These are phyloP conservation scores for Ammodramus savannarum DNA, from an alignment of 2,113 vertebrate species.

Conservation along the genomic window DNA sequence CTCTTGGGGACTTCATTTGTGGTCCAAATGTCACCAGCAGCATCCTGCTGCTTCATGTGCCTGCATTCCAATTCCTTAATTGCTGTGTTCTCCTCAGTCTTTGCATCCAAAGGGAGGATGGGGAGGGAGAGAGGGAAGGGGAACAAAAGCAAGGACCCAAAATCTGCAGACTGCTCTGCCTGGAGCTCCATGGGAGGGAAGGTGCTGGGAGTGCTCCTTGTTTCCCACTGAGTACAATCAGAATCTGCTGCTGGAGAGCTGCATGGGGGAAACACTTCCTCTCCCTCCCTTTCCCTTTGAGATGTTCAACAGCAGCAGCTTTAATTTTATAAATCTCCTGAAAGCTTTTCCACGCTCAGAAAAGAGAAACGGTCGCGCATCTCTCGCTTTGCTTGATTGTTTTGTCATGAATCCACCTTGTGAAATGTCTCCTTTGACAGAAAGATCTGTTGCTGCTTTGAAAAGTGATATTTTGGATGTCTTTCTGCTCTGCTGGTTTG, in stretches of 20 bases:
- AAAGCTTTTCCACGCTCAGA: neutral
- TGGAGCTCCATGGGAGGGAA: neutral
- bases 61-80: neutral
- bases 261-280: neutral
- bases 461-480: neutral
- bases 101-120: neutral
- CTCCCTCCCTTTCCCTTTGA: neutral
- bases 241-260: neutral
- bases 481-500: neutral
- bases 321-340: neutral
- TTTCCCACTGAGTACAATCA: neutral
- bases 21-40: slow-evolving; percentile 30
- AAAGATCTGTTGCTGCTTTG: neutral
- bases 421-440: neutral
- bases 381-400: fast-evolving
- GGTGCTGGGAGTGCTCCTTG: neutral
- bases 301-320: neutral
- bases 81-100: neutral
- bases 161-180: neutral
- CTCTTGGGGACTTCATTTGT: slow-evolving; percentile 47
- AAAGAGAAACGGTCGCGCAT: fast-evolving
- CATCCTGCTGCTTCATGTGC: slow-evolving; percentile 13
- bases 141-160: neutral
- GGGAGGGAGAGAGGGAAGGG: neutral
- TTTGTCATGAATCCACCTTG: neutral